phyloP scores from a whole-genome alignment of 2,797 vertebrate species.

The Halcyon smyrnensis region DNA sequence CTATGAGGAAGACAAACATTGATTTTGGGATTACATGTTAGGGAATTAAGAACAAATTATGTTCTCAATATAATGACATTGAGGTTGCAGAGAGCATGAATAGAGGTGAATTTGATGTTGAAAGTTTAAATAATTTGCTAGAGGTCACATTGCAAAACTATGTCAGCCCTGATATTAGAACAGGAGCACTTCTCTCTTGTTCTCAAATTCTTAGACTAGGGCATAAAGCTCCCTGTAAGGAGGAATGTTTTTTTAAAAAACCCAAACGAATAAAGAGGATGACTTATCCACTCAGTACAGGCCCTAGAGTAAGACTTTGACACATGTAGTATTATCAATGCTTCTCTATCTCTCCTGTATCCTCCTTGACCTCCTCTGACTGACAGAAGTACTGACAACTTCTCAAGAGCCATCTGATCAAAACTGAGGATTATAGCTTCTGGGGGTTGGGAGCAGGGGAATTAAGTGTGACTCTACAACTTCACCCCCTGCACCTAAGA shows the following conservation, averaged over 20 bases:
- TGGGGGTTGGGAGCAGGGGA: background rate
- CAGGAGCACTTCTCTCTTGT: background rate
- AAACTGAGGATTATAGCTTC: background rate
- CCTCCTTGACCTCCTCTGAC: background rate
- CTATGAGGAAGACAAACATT: background rate
- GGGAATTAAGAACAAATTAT: background rate
- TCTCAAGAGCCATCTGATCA: slow-evolving; percentile 1
- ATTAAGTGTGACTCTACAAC: background rate
- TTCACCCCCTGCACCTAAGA: background rate
- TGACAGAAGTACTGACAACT: background rate
- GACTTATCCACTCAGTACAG: background rate
- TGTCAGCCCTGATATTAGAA: background rate
- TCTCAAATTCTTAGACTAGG: background rate
- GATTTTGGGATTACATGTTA: background rate
- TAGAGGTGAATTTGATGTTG: background rate
- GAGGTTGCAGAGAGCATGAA: background rate
- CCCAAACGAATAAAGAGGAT: background rate
- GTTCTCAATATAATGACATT: background rate
- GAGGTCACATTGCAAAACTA: background rate
- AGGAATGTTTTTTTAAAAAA: background rate
- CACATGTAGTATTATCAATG: background rate
- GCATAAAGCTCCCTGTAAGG: background rate
- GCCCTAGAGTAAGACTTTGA: slow-evolving; percentile 9
- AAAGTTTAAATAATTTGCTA: background rate
- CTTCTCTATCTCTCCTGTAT: background rate